Evolutionary conservation across 2,888 invertebrate species (phyloP), one percentile per base, ranked within the genome.

Genomic region (Bombyx huttoni): DNA sequence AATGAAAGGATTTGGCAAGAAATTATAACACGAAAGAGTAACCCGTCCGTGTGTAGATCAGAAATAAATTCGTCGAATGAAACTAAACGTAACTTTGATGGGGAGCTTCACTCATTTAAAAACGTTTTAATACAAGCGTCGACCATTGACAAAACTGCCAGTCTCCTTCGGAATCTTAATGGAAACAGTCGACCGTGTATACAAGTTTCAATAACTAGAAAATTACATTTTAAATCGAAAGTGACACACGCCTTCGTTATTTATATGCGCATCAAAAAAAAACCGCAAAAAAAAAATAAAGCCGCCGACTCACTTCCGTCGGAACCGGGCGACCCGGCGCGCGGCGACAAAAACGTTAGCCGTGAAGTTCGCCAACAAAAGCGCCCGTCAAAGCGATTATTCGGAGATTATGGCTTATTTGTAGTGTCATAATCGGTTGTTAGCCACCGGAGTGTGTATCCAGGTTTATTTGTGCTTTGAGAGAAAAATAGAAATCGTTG

Each of bases 281-380:
- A 34, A 51, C 40, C 33, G 46, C 5, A 47, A 51, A 48, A 52
- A 48, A 47, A 51, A 48, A 14, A 49, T 50, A 47, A 54, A 54
- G 54, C 10, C 35, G 33, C 40, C 49, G 49, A 34, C 49, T 34
- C 51, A 53, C 53, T 55, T 53, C 53, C 56, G 56, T 54, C 54
- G 56, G 54, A 54, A 52, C 13, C 51, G 10, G 46, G 51, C 52
- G 51, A 51, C 48, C 49, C 49, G 12, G 49, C 13, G 45, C 49
- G 35, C 24, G 5, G 24, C 48, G 34, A 49, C 35, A 40, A 40
- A 24, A 40, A 40, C 40, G 7, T 12, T 10, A 5, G 12, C 8
- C 3, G 12, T 10, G 12, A 40, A 40, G 24, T 24, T 24, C 40
- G 40, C 40, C 3, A 7, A 40, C 9, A 40, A 40, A 6, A 40